Percentiles rank a stretch among this genome's conserved stretches.
Conservation (phyloP, 1,140 invertebrate species). For the Leptoteleia sp. region DNA sequence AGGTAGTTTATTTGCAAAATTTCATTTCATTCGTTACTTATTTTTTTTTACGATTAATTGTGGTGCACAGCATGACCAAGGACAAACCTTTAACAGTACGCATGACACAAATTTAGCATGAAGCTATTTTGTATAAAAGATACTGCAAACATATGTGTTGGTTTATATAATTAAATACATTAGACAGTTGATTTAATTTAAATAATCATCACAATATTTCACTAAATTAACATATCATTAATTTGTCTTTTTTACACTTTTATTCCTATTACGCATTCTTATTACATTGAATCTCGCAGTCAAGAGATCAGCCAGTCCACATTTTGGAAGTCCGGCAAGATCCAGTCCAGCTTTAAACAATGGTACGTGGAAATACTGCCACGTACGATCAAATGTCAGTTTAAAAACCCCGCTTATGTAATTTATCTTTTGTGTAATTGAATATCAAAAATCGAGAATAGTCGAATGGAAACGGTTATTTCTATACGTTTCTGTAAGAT, state of each 20-base stretch:
- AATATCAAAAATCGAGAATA: neutral
- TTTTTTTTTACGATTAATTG: constrained; percentile 12
- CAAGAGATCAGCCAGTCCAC: constrained; percentile 75
- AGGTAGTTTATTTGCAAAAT: constrained; percentile 84
- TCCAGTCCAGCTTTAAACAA: constrained; percentile 66
- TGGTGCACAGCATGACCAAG: constrained; percentile 37
- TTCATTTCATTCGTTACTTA: constrained; percentile 11
- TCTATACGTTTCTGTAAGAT: constrained; percentile 1
- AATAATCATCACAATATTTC: constrained; percentile 21
- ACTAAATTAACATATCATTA: constrained; percentile 29
- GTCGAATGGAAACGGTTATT: no score
- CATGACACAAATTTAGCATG: constrained; percentile 49
- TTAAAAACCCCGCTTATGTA: constrained; percentile 24
- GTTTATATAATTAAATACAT: no score
- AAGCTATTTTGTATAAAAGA: constrained; percentile 13
- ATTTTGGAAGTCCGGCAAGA: constrained; percentile 77
- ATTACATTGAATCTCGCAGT: constrained; percentile 66
- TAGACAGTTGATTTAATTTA: no score
- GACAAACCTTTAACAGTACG: constrained; percentile 33
- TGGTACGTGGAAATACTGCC: constrained; percentile 72
- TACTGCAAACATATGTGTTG: constrained; percentile 8
- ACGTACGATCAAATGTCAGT: constrained; percentile 34
- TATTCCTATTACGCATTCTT: constrained; percentile 37
- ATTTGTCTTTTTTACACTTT: constrained; percentile 45
- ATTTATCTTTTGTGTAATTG: constrained; percentile 1